Percentiles rank a stretch among this genome's conserved stretches.
phyloP scores from a whole-genome alignment of 2,113 vertebrate species.

The Machaerirhynchus nigripectus region DNA sequence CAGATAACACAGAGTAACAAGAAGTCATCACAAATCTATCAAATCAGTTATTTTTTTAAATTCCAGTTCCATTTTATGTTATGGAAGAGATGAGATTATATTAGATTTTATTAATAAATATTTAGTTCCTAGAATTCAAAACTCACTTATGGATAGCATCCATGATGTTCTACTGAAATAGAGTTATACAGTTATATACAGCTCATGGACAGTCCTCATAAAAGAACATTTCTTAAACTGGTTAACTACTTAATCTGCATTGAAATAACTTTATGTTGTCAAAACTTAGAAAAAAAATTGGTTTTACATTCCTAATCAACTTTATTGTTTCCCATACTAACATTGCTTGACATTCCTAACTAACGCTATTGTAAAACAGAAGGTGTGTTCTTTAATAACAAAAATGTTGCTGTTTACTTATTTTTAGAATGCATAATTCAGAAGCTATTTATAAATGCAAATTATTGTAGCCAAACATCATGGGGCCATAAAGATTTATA shows the following conservation, averaged over 20 bases:
- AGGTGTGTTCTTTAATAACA: background rate
- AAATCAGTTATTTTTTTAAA: background rate
- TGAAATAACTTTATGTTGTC: background rate
- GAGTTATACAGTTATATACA: background rate
- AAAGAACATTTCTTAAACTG: background rate
- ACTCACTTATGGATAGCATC: background rate
- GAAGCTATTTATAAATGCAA: slow-evolving; percentile 14
- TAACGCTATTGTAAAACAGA: background rate
- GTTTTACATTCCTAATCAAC: background rate
- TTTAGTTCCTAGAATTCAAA: background rate
- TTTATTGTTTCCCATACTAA: background rate
- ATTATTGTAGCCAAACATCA: slow-evolving; percentile 29
- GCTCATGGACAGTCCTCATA: background rate
- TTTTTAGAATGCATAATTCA: background rate
- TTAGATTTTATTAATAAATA: background rate
- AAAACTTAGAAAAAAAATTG: background rate
- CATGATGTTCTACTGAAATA: background rate
- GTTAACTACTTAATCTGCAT: background rate
- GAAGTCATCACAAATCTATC: background rate
- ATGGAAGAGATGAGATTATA: background rate
- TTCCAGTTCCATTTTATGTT: background rate
- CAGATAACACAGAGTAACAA: background rate
- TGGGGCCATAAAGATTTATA: slow-evolving; percentile 67
- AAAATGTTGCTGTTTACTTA: background rate
- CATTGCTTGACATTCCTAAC: background rate